These are phyloP conservation scores for Leptinotarsa tumamoca DNA, from an alignment of 2,888 invertebrate genomes.

Conservation along the genomic window DNA sequence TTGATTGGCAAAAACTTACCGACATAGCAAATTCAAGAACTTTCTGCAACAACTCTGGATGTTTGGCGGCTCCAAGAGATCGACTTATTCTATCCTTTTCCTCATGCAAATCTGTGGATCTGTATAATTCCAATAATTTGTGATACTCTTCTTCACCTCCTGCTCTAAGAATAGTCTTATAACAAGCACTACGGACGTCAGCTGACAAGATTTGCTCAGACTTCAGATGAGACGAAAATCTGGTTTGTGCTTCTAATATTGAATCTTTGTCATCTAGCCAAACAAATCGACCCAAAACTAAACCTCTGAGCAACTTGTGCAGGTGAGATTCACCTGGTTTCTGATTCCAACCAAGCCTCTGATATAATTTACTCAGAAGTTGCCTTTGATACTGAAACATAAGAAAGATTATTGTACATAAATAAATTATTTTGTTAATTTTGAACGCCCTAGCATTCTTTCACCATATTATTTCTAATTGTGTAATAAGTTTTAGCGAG, in stretches of 20 bases:
- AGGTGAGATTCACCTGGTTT: constrained; percentile 84
- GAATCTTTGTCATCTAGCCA: constrained; percentile 83
- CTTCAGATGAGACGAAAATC: constrained; percentile 76
- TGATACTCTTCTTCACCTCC: constrained; percentile 79
- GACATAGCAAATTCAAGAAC: constrained; percentile 87
- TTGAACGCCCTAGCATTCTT: background rate
- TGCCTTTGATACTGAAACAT: constrained; percentile 74
- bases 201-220: constrained; percentile 71
- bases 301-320: constrained; percentile 85
- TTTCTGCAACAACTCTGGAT: constrained; percentile 77
- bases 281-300: constrained; percentile 86
- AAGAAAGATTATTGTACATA: background rate
- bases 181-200: constrained; percentile 88
- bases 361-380: constrained; percentile 79
- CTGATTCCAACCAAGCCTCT: constrained; percentile 87
- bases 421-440: background rate
- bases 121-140: constrained; percentile 83
- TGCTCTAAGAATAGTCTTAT: constrained; percentile 83
- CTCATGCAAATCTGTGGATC: constrained; percentile 89
- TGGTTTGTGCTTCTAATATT: constrained; percentile 79
- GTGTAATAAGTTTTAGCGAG: too few species aligned
- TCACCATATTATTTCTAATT: background rate
- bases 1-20: constrained; percentile 67
- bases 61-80: constrained; percentile 83
- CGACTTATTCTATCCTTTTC: constrained; percentile 92